Conservation (phyloP, 2,888 invertebrate species). For the Hipparchia sbordonii region DNA sequence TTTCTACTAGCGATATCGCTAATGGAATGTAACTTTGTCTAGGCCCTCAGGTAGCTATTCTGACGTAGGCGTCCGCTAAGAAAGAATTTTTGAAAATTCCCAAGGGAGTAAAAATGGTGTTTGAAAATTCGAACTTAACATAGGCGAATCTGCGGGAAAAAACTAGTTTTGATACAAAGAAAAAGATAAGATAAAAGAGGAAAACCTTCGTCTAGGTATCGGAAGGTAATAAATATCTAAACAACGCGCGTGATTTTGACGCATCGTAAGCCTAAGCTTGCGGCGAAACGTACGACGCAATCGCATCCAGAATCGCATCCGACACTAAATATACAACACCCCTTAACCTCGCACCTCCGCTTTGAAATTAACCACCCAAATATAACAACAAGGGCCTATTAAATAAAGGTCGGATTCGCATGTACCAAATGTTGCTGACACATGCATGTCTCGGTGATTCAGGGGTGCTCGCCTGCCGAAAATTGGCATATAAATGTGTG, state of each 20-base stretch:
- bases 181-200: background rate
- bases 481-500: slow-evolving; percentile 42
- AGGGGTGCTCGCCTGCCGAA: slow-evolving; percentile 39
- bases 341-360: background rate
- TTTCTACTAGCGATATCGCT: too few species aligned
- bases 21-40: too few species aligned
- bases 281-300: slow-evolving; percentile 36
- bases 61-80: too few species aligned
- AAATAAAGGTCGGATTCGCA: slow-evolving; percentile 28
- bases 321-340: slow-evolving; percentile 32
- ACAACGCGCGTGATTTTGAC: slow-evolving; percentile 28
- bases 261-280: slow-evolving; percentile 35
- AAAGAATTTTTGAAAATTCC: too few species aligned
- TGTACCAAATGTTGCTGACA: slow-evolving; percentile 19
- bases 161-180: too few species aligned
- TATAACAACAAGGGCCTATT: slow-evolving; percentile 4
- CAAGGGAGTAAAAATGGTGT: too few species aligned
- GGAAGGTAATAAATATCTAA: slow-evolving; percentile 9
- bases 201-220: background rate
- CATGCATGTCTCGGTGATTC: slow-evolving; percentile 32
- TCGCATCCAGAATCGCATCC: slow-evolving; percentile 38
- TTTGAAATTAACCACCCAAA: slow-evolving; percentile 19
- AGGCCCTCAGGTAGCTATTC: too few species aligned
- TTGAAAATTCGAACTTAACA: too few species aligned
- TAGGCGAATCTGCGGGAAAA: too few species aligned